Evolutionary conservation across 1,140 invertebrate species (phyloP), one percentile per base, ranked within the genome.

Genomic region (Monochamus saltuarius): DNA sequence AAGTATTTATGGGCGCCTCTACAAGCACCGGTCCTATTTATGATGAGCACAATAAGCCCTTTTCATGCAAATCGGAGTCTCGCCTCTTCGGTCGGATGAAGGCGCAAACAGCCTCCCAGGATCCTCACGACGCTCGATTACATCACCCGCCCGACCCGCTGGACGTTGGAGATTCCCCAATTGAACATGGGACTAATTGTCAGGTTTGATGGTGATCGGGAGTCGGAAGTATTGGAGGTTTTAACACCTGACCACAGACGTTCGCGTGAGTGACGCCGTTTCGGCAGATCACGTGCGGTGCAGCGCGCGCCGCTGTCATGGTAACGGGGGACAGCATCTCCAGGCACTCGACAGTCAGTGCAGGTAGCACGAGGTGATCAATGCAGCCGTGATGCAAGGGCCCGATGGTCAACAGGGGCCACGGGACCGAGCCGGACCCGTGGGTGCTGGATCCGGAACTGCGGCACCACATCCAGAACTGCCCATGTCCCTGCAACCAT

Each of bases 401-500:
- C 50, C 61, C 66, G 61, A 70, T 70, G 68, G 67, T 61, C 52
- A 50, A 59, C 67, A 57, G 64, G 63, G 65, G 68, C 67, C 69
- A 59, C 59, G 64, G 61, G 62, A 66, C 60, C 59, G 53, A 61
- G 56, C 62, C 60, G 53, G 39, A 61, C 52, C 61, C 64, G 57
- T 62, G 63, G 14, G 39, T 58, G 46, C 66, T 74, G 52, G 87
- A 89, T 72, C 78, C 86, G 51, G 89, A 92, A 79, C 85, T 93
- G 75, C 83, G 89, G 72, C 84, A 89, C 78, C 91, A 93, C 81
- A 91, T 92, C 75, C 87, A 91, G 77, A 85, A 86, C 72, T 93
- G 91, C 77, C 85, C 89, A 58, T 93, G 91, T 80, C 89, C 89
- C 67, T 93, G 91, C 82, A 89, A 92, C 82, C 91, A 93, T 82